phyloP scores from a whole-genome alignment of 2,888 invertebrate species.

The Macropis europaea region DNA sequence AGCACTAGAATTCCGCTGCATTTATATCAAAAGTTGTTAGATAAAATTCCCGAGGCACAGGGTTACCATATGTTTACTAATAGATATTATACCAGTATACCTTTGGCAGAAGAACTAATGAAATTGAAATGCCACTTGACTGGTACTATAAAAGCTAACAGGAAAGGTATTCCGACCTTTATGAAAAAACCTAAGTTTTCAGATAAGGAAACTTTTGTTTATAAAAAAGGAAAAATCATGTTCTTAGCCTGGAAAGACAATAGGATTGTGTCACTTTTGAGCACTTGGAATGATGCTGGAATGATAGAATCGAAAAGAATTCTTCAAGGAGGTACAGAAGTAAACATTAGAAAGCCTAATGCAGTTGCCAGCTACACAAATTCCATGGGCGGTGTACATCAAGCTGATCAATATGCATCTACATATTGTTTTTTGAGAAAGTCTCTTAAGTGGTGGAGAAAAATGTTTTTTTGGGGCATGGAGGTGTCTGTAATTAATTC shows the following conservation, averaged over 20 bases:
- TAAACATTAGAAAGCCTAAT: constrained; percentile 6
- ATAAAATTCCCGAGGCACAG: constrained; percentile 38
- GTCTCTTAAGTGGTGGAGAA: too few relatives aligned
- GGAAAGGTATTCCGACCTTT: constrained; percentile 37
- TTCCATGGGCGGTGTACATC: neutral
- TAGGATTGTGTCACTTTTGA: constrained; percentile 29
- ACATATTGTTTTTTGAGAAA: constrained; percentile 37
- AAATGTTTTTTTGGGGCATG: too few relatives aligned
- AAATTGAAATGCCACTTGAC: constrained; percentile 48
- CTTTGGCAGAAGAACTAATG: constrained; percentile 24
- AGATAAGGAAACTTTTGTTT: neutral
- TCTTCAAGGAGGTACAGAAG: constrained; percentile 7
- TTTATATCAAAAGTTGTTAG: constrained; percentile 38
- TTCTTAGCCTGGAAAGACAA: constrained; percentile 37
- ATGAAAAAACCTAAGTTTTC: neutral
- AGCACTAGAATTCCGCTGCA: constrained; percentile 46
- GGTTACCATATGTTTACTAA: constrained; percentile 53
- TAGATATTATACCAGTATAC: constrained; percentile 52
- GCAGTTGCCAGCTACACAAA: neutral
- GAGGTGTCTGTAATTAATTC: too few relatives aligned
- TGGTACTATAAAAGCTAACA: constrained; percentile 47
- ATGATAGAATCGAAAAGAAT: neutral
- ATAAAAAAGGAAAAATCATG: neutral
- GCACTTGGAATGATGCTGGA: neutral
- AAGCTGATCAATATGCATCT: neutral